phyloP scores from a whole-genome alignment of 2,797 vertebrate genomes.

The Chelmon rostratus region DNA sequence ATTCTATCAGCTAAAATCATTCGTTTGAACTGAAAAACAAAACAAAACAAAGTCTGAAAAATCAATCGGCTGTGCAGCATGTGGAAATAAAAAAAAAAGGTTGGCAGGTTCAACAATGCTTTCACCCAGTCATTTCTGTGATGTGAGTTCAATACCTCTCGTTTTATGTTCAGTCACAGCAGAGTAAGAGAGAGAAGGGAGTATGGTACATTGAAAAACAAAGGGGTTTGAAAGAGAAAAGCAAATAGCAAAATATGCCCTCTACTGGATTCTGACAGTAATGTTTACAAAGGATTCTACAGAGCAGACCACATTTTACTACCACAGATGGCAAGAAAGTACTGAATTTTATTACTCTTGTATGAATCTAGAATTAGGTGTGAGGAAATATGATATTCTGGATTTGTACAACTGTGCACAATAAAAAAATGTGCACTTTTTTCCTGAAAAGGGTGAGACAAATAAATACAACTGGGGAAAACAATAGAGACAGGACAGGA shows the following conservation, averaged over 20 bases:
- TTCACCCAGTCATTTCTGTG: slow-evolving; percentile 16
- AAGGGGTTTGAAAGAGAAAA: slow-evolving; percentile 36
- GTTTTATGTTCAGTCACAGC: slow-evolving; percentile 6
- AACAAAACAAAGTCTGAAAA: slow-evolving; percentile 6
- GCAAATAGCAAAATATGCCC: slow-evolving; percentile 69
- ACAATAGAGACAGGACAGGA: slow-evolving; percentile 51
- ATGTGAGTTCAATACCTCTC: slow-evolving; percentile 22
- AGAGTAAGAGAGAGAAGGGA: slow-evolving; percentile 7
- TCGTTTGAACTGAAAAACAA: slow-evolving; percentile 26
- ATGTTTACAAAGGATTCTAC: slow-evolving; percentile 27
- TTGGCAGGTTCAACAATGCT: slow-evolving; percentile 8
- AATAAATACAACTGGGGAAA: slow-evolving; percentile 38
- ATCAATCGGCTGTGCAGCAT: slow-evolving; percentile 21
- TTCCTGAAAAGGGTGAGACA: slow-evolving; percentile 26
- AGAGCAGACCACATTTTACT: neutral
- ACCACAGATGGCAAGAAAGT: neutral
- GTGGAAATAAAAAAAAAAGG: slow-evolving; percentile 7
- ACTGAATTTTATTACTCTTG: neutral
- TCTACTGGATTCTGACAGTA: slow-evolving; percentile 75
- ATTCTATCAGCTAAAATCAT: slow-evolving; percentile 32
- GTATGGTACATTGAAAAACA: slow-evolving; percentile 16
- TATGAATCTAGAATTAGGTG: neutral
- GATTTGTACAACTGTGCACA: neutral
- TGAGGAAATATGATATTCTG: neutral
- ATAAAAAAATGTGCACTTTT: no score